These are phyloP conservation scores for Felis catus DNA, from an alignment of 2,113 vertebrate species.

Conservation along the genomic window F.catus_Fca126_mat1.0 CM031421.1:97528001-97528500, in stretches of 20 bases:
- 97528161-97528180: background rate
- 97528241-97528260: too few species aligned
- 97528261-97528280: background rate
- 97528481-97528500: accelerated
- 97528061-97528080: accelerated
- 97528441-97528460: background rate
- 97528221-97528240: background rate
- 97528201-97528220: background rate
- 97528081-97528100: background rate
- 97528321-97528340: background rate
- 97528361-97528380: background rate
- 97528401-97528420: background rate
- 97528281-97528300: background rate
- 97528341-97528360: background rate
- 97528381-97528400: background rate
- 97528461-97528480: accelerated
- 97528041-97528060: background rate
- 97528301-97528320: background rate
- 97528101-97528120: background rate
- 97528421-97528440: background rate
- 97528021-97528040: background rate
- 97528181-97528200: background rate
- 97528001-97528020: background rate
- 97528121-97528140: background rate
- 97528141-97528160: background rate